Percentiles rank a stretch among this genome's conserved stretches.
Evolutionary conservation across 2,888 invertebrate species (phyloP).

Genomic region (Thymelicus acteon): DNA sequence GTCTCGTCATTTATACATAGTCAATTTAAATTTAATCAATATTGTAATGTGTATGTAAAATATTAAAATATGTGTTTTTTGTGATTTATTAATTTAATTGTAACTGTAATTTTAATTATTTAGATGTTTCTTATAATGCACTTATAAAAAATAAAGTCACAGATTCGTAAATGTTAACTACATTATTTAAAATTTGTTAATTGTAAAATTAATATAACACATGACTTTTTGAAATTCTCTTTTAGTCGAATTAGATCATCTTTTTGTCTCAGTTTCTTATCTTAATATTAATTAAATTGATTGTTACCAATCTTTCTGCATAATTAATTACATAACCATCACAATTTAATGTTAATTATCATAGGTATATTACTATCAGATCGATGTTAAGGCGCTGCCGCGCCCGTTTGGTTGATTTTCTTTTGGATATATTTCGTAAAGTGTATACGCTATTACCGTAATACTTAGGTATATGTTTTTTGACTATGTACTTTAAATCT

Average conservation of each 20-base stretch:
- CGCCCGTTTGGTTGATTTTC: too few species aligned
- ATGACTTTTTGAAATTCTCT: background rate
- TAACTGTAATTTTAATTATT: slow-evolving; percentile 1
- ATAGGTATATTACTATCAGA: background rate
- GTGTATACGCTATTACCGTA: too few species aligned
- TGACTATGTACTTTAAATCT: too few species aligned
- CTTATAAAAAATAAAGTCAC: background rate
- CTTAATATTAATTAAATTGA: background rate
- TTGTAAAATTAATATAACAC: too few species aligned
- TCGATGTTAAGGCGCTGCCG: too few species aligned
- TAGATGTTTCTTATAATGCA: background rate
- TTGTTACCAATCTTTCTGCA: slow-evolving; percentile 28
- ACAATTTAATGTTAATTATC: slow-evolving; percentile 13
- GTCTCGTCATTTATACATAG: slow-evolving; percentile 76
- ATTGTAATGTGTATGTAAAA: slow-evolving; percentile 53
- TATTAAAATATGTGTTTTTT: slow-evolving; percentile 41
- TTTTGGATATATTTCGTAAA: too few species aligned
- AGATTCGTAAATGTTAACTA: background rate
- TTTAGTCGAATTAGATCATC: background rate
- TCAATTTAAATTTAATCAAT: slow-evolving; percentile 48
- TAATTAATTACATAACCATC: slow-evolving; percentile 1
- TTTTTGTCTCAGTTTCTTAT: slow-evolving; percentile 3
- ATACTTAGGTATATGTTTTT: too few species aligned
- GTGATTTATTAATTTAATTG: slow-evolving; percentile 37
- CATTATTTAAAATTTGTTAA: background rate